A percentile compares a stretch with the other conserved stretches of the same genome.
phyloP scores from a whole-genome alignment of 2,113 vertebrate genomes.

The cattle (Bos taurus) region ARS-UCD2.0 NC_037330.1:66837501-66838000 shows the following conservation, averaged over 20 bases:
- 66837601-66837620: background rate
- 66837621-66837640: background rate
- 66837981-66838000: background rate
- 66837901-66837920: background rate
- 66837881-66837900: background rate
- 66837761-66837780: background rate
- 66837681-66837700: background rate
- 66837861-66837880: background rate
- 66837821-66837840: background rate
- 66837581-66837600: background rate
- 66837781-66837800: background rate
- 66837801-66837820: background rate
- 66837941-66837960: background rate
- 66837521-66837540: background rate
- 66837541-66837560: background rate
- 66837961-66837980: background rate
- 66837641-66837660: background rate
- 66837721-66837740: background rate
- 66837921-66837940: background rate
- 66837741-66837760: constrained; percentile 14
- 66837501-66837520: background rate
- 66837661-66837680: background rate
- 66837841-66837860: background rate
- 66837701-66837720: background rate
- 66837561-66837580: background rate